Evolutionary conservation across 2,113 vertebrate genomes (phyloP).

Genomic region (Sorex fumeus): DNA sequence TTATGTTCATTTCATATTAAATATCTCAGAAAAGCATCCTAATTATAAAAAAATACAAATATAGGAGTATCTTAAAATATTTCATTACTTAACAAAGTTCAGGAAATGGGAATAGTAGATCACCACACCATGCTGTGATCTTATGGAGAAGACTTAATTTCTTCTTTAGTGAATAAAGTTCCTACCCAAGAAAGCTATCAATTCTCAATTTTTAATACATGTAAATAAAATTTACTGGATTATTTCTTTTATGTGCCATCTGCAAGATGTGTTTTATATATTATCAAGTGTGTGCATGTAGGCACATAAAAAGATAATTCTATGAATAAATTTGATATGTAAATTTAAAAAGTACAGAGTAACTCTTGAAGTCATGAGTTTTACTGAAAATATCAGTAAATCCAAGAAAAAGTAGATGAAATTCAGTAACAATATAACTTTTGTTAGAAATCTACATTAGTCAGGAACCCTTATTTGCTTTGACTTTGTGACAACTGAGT

Average conservation of each 20-base stretch:
- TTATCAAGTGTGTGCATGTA: neutral
- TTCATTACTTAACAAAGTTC: neutral
- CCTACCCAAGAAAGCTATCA: neutral
- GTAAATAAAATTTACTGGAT: slow-evolving; percentile 46
- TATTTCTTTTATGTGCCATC: neutral
- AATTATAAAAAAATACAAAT: neutral
- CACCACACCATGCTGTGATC: neutral
- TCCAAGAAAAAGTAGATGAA: slow-evolving; percentile 62
- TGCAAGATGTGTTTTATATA: neutral
- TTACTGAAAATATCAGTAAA: slow-evolving; percentile 56
- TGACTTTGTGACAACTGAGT: neutral
- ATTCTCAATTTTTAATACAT: neutral
- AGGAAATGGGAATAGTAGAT: neutral
- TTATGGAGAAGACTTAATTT: neutral
- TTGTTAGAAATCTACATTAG: slow-evolving; percentile 5
- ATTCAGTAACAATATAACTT: slow-evolving; percentile 38
- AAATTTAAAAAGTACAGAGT: slow-evolving; percentile 15
- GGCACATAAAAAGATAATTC: neutral
- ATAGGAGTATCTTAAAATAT: neutral
- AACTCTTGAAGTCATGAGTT: slow-evolving; percentile 40
- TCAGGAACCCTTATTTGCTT: neutral
- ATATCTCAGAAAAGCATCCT: slow-evolving; percentile 13
- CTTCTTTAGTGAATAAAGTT: neutral
- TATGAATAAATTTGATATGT: slow-evolving; percentile 10
- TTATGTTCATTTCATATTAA: slow-evolving; percentile 22